Conservation (phyloP, 2,113 vertebrate genomes). For the Bambusicola thoracicus region DNA sequence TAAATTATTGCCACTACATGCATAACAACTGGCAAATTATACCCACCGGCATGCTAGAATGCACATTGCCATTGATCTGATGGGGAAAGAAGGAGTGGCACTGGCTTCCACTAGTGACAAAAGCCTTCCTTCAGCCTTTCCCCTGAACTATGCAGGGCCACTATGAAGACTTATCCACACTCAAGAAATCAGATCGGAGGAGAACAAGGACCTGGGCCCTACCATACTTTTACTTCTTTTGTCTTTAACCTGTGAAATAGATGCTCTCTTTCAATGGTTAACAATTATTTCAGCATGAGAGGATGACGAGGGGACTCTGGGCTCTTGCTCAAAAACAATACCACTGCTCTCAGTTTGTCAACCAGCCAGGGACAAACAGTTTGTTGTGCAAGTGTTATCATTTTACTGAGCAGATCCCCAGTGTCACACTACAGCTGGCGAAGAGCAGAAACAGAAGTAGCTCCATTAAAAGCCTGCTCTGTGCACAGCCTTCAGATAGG, state of each 20-base stretch:
- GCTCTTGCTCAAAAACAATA: slow-evolving; percentile 20
- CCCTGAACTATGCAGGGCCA: background rate
- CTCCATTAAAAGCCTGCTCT: background rate
- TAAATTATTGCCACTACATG: slow-evolving; percentile 16
- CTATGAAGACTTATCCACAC: background rate
- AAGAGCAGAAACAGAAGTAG: slow-evolving; percentile 31
- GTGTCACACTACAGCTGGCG: slow-evolving; percentile 58
- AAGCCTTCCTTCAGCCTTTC: background rate
- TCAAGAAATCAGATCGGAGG: background rate
- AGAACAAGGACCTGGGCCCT: background rate
- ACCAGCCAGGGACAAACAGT: slow-evolving; percentile 53
- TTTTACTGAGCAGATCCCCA: slow-evolving; percentile 49
- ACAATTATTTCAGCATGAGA: slow-evolving; percentile 11
- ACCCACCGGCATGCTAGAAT: background rate
- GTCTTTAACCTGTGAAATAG: slow-evolving; percentile 15
- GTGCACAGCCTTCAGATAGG: background rate
- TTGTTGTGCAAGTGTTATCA: slow-evolving; percentile 42
- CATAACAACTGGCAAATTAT: slow-evolving; percentile 25
- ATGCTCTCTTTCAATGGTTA: background rate
- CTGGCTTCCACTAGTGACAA: background rate
- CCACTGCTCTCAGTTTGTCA: slow-evolving; percentile 30
- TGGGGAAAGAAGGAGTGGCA: background rate
- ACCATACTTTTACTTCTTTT: background rate
- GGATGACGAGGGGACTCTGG: slow-evolving; percentile 6
- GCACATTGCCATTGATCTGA: background rate